Evolutionary conservation across 1,140 invertebrate genomes (phyloP), one percentile per base, ranked within the genome.

Genomic region (Telenomus remus): DNA sequence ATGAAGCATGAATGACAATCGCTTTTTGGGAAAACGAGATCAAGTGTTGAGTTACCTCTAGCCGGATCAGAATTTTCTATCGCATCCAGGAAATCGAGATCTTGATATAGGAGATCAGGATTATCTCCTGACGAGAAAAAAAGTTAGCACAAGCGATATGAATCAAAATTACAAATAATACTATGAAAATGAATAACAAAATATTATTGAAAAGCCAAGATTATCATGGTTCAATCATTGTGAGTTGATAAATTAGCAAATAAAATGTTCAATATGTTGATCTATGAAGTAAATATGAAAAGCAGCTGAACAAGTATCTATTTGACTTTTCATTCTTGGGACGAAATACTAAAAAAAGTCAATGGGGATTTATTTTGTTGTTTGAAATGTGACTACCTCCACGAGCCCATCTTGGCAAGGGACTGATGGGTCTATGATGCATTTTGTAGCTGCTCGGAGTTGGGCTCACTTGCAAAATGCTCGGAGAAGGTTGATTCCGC

Each of bases 391-490:
- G 59, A 80, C 75, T 83, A 86, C 80, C 90, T 90, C 90, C 90
- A 89, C 89, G 84, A 68, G 89, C 89, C 89, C 89, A 90, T 81
- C 90, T 90, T 16, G 90, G 89, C 56, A 90, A 81, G 39, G 89
- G 90, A 81, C 89, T 90, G 78, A 90, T 78, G 39, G 89, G 81
- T 51, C 88, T 84, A 51, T 84, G 83, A 57, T 84, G 81, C 46
- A 76, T 50, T 81, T 84, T 84, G 80, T 75, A 75, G 64, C 82
- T 81, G 51, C 81, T 83, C 61, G 84, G 66, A 59, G 74, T 80
- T 46, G 87, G 84, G 72, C 84, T 88, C 63, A 83, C 79, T 77
- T 82, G 83, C 78, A 84, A 82, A 80, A 85, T 85, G 70, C 81
- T 83, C 60, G 89, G 89, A 49, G 87, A 89, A 61, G 89, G 89